Conservation (phyloP, 2,113 vertebrate species). For the Scytalopus superciliaris region DNA sequence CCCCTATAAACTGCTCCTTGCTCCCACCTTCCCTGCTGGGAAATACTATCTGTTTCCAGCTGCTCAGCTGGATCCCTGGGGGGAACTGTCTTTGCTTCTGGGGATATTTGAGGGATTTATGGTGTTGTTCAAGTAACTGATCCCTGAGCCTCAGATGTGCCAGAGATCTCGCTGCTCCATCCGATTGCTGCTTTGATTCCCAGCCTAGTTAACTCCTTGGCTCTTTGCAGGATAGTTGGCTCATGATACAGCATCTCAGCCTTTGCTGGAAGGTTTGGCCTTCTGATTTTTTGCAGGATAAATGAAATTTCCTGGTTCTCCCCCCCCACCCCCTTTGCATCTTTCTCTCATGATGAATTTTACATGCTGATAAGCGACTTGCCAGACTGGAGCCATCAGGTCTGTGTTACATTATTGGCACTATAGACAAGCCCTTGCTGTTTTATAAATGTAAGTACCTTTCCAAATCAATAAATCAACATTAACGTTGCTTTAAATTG, state of each 20-base stretch:
- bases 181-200: neutral
- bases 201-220: neutral
- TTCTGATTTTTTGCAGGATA: neutral
- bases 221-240: neutral
- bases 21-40: neutral
- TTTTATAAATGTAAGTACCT: conserved; percentile 41
- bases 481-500: conserved; percentile 60
- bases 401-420: neutral
- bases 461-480: conserved; percentile 74
- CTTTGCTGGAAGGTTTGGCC: neutral
- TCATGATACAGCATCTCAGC: neutral
- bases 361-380: neutral
- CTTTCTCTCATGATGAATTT: neutral
- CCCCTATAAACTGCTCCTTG: neutral
- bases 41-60: neutral
- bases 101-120: neutral
- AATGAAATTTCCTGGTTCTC: rapidly evolving
- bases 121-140: neutral
- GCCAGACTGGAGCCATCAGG: neutral
- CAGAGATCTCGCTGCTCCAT: neutral
- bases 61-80: neutral
- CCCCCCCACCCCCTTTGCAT: neutral
- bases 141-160: conserved; percentile 1
- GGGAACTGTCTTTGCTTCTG: neutral
- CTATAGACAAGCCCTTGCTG: neutral